A percentile compares a stretch with the other conserved stretches of the same genome.
These are phyloP conservation scores for Cryptotermes secundus DNA, from an alignment of 1,140 invertebrate genomes.

Conservation along the genomic window DNA sequence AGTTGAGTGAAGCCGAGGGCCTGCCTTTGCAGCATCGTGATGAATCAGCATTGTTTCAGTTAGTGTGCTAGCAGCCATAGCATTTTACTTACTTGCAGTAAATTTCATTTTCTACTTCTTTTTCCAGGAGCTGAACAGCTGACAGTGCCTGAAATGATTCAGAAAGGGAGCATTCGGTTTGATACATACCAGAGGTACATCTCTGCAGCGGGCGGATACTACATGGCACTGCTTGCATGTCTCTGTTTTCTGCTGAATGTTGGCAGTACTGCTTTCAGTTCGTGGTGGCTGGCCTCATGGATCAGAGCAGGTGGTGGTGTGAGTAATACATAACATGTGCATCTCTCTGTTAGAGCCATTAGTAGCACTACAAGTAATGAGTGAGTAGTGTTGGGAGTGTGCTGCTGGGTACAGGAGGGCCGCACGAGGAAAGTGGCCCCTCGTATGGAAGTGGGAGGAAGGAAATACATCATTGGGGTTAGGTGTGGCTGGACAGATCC, in stretches of 20 bases:
- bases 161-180: constrained; percentile 50
- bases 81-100: too few species aligned
- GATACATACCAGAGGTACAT: constrained; percentile 58
- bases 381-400: too few species aligned
- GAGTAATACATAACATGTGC: constrained; percentile 38
- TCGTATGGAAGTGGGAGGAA: too few species aligned
- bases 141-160: constrained; percentile 51
- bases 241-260: constrained; percentile 60
- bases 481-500: too few species aligned
- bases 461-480: too few species aligned
- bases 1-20: too few species aligned
- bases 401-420: too few species aligned
- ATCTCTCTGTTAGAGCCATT: background rate
- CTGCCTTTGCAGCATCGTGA: too few species aligned
- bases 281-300: constrained; percentile 71
- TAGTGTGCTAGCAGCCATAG: too few species aligned
- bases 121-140: constrained; percentile 34
- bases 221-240: constrained; percentile 53
- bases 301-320: constrained; percentile 52
- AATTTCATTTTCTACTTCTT: too few species aligned
- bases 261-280: constrained; percentile 58
- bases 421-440: too few species aligned
- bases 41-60: too few species aligned
- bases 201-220: constrained; percentile 59
- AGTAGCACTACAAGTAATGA: background rate